These are phyloP conservation scores for Arnoldichthys spilopterus DNA, from an alignment of 2,797 vertebrate species.

Conservation along the genomic window DNA sequence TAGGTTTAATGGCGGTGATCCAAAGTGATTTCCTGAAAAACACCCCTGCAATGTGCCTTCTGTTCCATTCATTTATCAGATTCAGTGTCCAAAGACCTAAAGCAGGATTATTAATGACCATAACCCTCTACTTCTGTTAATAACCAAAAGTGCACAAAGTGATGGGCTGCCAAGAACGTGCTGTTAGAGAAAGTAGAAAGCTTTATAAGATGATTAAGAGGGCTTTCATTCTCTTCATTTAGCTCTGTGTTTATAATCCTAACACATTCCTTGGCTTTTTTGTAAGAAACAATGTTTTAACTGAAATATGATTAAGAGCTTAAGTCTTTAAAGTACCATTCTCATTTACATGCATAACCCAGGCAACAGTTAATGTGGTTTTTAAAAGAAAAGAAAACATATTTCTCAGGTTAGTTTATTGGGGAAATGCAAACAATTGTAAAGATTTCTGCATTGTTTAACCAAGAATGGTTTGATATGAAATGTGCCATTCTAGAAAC, in stretches of 20 bases:
- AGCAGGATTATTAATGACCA: conserved; percentile 23
- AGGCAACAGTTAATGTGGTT: not conserved
- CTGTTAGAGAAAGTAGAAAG: conserved; percentile 27
- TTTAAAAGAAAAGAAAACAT: not conserved
- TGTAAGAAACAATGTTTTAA: not conserved
- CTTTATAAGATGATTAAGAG: conserved; percentile 49
- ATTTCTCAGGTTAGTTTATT: not conserved
- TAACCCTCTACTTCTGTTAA: conserved; percentile 41
- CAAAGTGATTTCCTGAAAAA: conserved; percentile 45
- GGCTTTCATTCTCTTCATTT: conserved; percentile 48
- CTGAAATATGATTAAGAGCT: conserved; percentile 20
- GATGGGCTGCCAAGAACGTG: conserved; percentile 48
- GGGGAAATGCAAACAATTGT: too few relatives aligned
- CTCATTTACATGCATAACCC: not conserved
- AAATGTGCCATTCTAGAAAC: too few relatives aligned
- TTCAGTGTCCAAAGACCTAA: conserved; percentile 40
- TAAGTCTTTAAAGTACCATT: not conserved
- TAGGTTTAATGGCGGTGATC: conserved; percentile 35
- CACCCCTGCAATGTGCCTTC: conserved; percentile 39
- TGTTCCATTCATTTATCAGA: conserved; percentile 59
- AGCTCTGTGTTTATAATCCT: conserved; percentile 17
- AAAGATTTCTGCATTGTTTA: not conserved
- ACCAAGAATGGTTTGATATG: not conserved
- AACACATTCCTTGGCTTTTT: not conserved
- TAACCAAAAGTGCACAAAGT: not conserved